Base-by-base conservation (phyloP, 2,113 vertebrate genomes). In the Trochalopteron elliotii region DNA sequence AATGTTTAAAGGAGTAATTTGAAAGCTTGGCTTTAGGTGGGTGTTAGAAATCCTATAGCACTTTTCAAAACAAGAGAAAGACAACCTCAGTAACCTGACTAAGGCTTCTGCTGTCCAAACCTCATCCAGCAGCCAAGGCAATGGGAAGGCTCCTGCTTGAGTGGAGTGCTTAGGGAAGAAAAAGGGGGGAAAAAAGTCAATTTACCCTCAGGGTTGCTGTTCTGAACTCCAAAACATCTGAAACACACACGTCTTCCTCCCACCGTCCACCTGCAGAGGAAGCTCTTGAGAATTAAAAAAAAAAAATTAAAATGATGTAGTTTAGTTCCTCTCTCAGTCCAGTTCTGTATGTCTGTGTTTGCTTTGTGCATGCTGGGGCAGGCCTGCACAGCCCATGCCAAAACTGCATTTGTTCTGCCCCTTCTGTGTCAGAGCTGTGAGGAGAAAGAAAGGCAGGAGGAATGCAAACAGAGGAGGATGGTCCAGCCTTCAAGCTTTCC, bases 1-100 rank as follows among this genome's bases (percentile, higher is more conserved):
- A 88, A 77, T 67, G 42, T 96, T 96, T 96, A 93, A 95, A 87
- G 52, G 80, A 47, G 39, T 96, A 88, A 89, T 93, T 90, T 94
- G 81, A 90, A 96, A 94, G 74, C 77, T 95, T 93, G 90, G 93
- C 92, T 94, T 92, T 84, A 89, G 80, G 77, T 87, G 53, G 61
- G 91, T 93, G 96, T 97, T 94, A 94, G 92, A 96, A 96, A 96
- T 92, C 77, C 87, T 93, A 87, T 90, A 95, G 80, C 60, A 68
- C 90, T 95, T 93, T 39, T 96, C 89, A 93, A 96, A 96, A 94
- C 77, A 94, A 94, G 89, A 87, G 53, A 95, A 93, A 84, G 90
- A 96, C 93, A 96, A 83, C 90, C 70, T 93, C 87, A 72, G 88
- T 92, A 97, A 95, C 85, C 77, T 89, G 85, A 94, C 88, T 90